Percentiles rank a stretch among this genome's conserved stretches.
Evolutionary conservation across 2,888 invertebrate genomes (phyloP).

Genomic region (Scelioninae gen. 1): DNA sequence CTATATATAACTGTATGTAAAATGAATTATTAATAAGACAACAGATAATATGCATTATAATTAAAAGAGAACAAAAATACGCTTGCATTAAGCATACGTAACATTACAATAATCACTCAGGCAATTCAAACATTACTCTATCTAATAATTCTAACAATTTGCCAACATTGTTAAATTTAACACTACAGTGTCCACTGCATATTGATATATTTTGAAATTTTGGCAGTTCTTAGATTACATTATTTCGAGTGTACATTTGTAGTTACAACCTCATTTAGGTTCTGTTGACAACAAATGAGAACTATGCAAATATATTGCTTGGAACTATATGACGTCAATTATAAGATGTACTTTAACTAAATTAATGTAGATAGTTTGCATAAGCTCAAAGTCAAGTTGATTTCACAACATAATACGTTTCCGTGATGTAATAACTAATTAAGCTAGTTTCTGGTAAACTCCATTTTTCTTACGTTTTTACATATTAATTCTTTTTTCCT

Average conservation of each 20-base stretch:
- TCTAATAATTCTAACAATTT: neutral
- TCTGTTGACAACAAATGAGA: constrained; percentile 38
- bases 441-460: constrained; percentile 31
- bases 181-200: neutral
- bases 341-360: constrained; percentile 39
- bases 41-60: too few species aligned
- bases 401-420: constrained; percentile 43
- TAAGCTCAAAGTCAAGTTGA: constrained; percentile 42
- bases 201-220: constrained; percentile 3
- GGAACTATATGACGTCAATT: constrained; percentile 37
- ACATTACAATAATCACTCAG: neutral
- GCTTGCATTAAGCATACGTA: neutral
- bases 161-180: neutral
- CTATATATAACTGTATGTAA: too few species aligned
- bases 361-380: constrained; percentile 56
- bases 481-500: neutral
- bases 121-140: neutral
- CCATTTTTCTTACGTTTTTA: neutral
- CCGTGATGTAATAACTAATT: constrained; percentile 44
- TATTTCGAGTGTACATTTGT: constrained; percentile 24
- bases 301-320: constrained; percentile 39
- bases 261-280: constrained; percentile 33
- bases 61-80: neutral
- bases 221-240: constrained; percentile 28
- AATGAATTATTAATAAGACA: too few species aligned